Evolutionary conservation across 1,140 invertebrate genomes (phyloP).

Genomic region (Rhagoletis pomonella): DNA sequence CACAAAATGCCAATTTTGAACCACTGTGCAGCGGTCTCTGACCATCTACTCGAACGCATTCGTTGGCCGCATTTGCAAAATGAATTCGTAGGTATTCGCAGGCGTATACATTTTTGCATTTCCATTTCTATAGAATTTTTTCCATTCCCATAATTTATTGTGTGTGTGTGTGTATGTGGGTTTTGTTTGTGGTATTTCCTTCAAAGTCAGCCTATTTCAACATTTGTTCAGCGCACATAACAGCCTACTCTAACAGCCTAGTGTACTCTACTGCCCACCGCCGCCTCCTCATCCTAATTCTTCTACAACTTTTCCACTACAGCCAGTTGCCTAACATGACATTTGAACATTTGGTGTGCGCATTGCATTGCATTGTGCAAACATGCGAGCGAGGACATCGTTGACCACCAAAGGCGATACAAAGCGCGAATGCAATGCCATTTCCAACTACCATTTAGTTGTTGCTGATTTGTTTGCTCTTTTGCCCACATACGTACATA

Average conservation of each 20-base stretch:
- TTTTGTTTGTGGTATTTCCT: not conserved
- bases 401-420: conserved; percentile 45
- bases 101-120: not conserved
- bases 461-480: not conserved
- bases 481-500: not conserved
- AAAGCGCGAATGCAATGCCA: conserved; percentile 38
- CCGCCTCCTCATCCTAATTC: not conserved
- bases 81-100: not conserved
- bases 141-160: conserved; percentile 40
- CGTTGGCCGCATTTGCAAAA: not conserved
- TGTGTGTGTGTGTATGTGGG: not conserved
- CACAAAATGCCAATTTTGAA: too few species aligned
- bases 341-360: not conserved
- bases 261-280: not conserved
- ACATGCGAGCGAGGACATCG: conserved; percentile 33
- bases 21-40: too few species aligned
- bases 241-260: not conserved
- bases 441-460: not conserved
- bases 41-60: not conserved
- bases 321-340: conserved; percentile 34
- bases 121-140: conserved; percentile 47
- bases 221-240: conserved; percentile 14
- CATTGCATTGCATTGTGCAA: conserved; percentile 13
- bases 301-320: not conserved
- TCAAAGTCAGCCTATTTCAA: not conserved